Evolutionary conservation across 2,113 vertebrate species (phyloP).

Genomic region (Gobius niger): DNA sequence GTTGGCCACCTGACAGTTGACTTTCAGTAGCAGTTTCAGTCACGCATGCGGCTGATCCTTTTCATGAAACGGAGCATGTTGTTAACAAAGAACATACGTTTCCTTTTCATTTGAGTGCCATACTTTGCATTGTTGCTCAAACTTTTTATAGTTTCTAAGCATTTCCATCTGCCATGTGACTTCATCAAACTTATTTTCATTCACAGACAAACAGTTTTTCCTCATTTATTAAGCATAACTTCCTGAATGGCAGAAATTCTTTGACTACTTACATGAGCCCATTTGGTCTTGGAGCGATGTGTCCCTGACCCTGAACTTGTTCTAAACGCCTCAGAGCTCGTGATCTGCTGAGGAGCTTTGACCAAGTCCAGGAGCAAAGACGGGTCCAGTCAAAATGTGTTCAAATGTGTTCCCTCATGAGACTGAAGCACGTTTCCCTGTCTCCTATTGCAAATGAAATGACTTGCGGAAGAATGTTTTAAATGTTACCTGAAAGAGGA

Average conservation of each 20-base stretch:
- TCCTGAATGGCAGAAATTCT: background rate
- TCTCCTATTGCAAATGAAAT: constrained; percentile 36
- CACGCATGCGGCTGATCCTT: background rate
- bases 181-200: constrained; percentile 1
- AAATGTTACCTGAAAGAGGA: constrained; percentile 73
- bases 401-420: background rate
- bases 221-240: background rate
- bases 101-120: background rate
- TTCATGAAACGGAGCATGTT: constrained; percentile 29
- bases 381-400: constrained; percentile 12
- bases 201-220: background rate
- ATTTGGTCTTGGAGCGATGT: constrained; percentile 14
- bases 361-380: constrained; percentile 73
- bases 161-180: constrained; percentile 20
- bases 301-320: constrained; percentile 73
- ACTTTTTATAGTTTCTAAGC: background rate
- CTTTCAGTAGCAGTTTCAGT: constrained; percentile 63
- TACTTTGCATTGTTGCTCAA: background rate
- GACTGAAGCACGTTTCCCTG: constrained; percentile 29
- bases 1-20: constrained; percentile 26
- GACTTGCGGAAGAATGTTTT: constrained; percentile 56
- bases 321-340: constrained; percentile 75
- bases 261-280: background rate
- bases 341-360: constrained; percentile 76
- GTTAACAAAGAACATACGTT: background rate